Evolutionary conservation across 2,888 invertebrate genomes (phyloP).

Genomic region (Holacanthella duospinosa): DNA sequence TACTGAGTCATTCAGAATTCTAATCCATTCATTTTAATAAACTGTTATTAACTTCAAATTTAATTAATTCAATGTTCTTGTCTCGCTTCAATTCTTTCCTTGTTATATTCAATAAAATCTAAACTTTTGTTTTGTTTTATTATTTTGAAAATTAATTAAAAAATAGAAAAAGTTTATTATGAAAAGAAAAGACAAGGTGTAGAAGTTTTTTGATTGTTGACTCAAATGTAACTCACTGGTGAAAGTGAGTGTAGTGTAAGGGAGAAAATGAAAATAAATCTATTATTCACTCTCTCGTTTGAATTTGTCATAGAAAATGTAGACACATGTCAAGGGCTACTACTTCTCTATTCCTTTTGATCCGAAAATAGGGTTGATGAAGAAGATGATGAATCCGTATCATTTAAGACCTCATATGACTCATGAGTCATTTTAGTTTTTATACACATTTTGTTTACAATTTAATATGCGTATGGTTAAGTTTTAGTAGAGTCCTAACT

Average conservation of each 20-base stretch:
- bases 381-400: background rate
- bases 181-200: background rate
- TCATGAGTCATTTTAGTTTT: slow-evolving; percentile 1
- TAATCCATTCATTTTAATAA: too few relatives aligned
- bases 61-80: too few relatives aligned
- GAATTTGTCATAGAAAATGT: slow-evolving; percentile 5
- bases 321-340: slow-evolving; percentile 5
- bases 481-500: background rate
- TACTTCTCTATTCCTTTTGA: background rate
- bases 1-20: too few relatives aligned
- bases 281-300: background rate
- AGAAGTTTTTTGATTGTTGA: background rate
- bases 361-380: background rate
- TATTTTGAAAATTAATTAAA: background rate
- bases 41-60: too few relatives aligned
- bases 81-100: background rate
- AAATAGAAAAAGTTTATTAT: background rate
- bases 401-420: background rate
- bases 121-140: too few relatives aligned
- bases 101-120: too few relatives aligned
- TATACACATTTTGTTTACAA: slow-evolving; percentile 3
- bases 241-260: background rate
- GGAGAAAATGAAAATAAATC: background rate
- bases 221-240: background rate
- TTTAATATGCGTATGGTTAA: slow-evolving; percentile 1